Evolutionary conservation across 2,888 invertebrate genomes (phyloP), one percentile per base, ranked within the genome.

Genomic region (Xestia ashworthii): DNA sequence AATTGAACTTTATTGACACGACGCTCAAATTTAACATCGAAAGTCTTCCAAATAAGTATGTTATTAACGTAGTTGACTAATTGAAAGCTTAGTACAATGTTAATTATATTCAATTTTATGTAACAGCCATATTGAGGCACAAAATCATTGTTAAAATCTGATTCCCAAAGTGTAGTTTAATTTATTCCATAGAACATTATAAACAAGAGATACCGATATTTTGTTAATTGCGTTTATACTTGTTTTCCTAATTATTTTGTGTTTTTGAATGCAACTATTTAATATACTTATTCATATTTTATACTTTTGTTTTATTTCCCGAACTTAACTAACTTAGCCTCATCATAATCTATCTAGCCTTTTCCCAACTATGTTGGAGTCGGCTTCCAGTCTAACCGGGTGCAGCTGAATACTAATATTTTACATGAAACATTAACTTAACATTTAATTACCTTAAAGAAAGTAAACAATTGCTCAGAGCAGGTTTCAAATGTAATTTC

Each of bases 1-100:
- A 66, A 74, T 85, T 85, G 50, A 80, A 78, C 76, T 70, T 78
- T 81, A 74, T 78, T 5, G 1, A 2, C 12, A 53, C 1, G 0
- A 1, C 0, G 5, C 38, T 68, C 38, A 32, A 70, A 62, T 65
- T 4, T 44, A 38, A 64, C 53, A 64, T 74, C 5, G 0, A 44
- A 38, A 38, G 68, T 71, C 41, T 72, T 67, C 62, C 60, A 69
- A 16, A n/a, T 9, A 44, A 9, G 44, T 41, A 48, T 25, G 9
- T 64, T 14, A 41, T 32, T 46, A 19, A 44, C 2, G 14, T 66
- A 48, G 50, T 50, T 48, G 12, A 32, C 9, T 48, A 46, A 82
- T 74, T 50, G 44, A 44, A 25, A 58, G 3, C 60, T 66, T 67
- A 53, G 38, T 0, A 0, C 0, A 16, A 5, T 74, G 55, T 3